Evolutionary conservation across 2,888 invertebrate species (phyloP).

Genomic region (Proisotoma minuta): DNA sequence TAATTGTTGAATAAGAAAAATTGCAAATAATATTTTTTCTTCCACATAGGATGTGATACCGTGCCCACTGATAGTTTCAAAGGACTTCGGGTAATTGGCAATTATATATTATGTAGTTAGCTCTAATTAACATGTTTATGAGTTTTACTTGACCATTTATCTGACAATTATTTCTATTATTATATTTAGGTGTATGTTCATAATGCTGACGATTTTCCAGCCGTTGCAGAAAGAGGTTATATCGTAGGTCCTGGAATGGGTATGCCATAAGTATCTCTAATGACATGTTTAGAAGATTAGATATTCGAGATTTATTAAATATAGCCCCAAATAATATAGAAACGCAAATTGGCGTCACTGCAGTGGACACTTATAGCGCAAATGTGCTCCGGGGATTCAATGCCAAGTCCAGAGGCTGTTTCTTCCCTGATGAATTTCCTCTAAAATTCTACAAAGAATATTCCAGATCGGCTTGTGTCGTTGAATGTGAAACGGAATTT

Average conservation of each 20-base stretch:
- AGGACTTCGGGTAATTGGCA: slow-evolving; percentile 32
- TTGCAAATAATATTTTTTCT: too few species aligned
- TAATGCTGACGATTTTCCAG: slow-evolving; percentile 43
- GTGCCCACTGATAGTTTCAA: slow-evolving; percentile 45
- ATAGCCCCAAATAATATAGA: slow-evolving; percentile 44
- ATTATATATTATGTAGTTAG: not conserved
- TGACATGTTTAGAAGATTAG: not conserved
- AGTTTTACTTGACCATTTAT: too few species aligned
- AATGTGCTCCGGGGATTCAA: slow-evolving; percentile 36
- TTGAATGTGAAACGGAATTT: slow-evolving; percentile 47
- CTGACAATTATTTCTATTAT: not conserved
- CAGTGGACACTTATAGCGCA: slow-evolving; percentile 39
- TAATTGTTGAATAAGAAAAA: too few species aligned
- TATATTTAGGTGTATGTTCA: slow-evolving; percentile 33
- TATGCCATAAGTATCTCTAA: too few species aligned
- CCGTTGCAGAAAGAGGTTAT: slow-evolving; percentile 40
- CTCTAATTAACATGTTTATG: not conserved
- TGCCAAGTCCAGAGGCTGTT: slow-evolving; percentile 39
- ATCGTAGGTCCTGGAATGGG: slow-evolving; percentile 45
- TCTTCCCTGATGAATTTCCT: slow-evolving; percentile 44
- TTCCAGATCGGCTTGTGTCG: slow-evolving; percentile 43
- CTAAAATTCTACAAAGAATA: slow-evolving; percentile 46
- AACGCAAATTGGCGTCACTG: slow-evolving; percentile 43
- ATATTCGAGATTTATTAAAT: not conserved
- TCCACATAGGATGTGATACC: slow-evolving; percentile 37